A percentile compares a stretch with the other conserved stretches of the same genome.
Evolutionary conservation across 2,888 invertebrate genomes (phyloP).

Genomic region (Siphlonurus alternatus): DNA sequence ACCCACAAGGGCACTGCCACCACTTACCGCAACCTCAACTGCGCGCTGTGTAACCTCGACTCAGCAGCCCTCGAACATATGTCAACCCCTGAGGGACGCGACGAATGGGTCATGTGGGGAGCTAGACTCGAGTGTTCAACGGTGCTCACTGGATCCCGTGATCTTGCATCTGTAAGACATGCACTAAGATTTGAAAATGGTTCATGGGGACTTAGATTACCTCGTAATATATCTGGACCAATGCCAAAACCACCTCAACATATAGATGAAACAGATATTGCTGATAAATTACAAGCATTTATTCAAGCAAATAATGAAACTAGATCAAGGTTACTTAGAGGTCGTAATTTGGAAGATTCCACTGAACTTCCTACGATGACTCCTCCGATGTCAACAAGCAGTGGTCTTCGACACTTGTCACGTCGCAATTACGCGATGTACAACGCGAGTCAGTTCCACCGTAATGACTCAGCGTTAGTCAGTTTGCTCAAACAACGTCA

Average conservation of each 20-base stretch:
- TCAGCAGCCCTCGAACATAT: conserved; percentile 5
- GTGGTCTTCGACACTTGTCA: background rate
- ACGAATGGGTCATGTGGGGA: conserved; percentile 20
- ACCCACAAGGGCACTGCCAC: conserved; percentile 22
- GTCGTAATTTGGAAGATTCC: background rate
- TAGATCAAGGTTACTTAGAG: background rate
- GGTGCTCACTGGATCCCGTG: conserved; percentile 9
- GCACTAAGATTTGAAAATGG: background rate
- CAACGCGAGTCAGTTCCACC: background rate
- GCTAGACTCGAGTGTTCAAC: conserved; percentile 26
- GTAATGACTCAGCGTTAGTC: background rate
- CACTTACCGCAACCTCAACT: conserved; percentile 26
- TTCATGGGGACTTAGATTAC: background rate
- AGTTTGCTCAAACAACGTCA: conserved; percentile 2
- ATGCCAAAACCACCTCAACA: background rate
- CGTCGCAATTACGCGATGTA: background rate
- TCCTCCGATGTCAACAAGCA: background rate
- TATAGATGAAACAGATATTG: background rate
- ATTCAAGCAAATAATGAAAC: background rate
- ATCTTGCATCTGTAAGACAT: background rate
- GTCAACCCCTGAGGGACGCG: background rate
- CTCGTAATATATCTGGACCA: background rate
- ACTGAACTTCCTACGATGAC: background rate
- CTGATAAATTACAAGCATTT: background rate
- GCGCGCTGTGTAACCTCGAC: conserved; percentile 28